Base-by-base conservation (phyloP, 1,140 invertebrate genomes). In the Pararge aegeria region DNA sequence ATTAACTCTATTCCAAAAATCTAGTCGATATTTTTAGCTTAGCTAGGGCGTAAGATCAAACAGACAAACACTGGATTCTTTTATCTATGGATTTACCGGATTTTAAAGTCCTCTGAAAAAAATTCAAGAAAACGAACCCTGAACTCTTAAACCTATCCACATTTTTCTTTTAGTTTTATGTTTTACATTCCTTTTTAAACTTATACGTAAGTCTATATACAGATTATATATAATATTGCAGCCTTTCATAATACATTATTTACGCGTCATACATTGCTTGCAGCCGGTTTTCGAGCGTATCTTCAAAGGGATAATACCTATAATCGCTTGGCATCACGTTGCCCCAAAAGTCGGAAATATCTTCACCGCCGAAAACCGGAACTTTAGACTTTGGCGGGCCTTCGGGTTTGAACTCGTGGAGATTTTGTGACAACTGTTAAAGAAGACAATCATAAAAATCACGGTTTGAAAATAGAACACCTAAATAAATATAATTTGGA, bases 181-280 rank as follows among this genome's bases (percentile, higher is more conserved):
- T n/a, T n/a, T n/a, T n/a, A n/a, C n/a, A n/a, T n/a, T n/a, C n/a
- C n/a, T n/a, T n/a, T n/a, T n/a, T n/a, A n/a, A n/a, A 42, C 38
- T 42, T 42, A 42, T 18, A 18, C 15, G 10, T 18, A 42, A 2
- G 38, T 46, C 18, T 46, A 20, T 46, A 46, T 46, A 21, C 20
- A 46, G 0, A 21, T 20, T 20, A 15, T 20, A n/a, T 46, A 46
- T 20, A 24, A n/a, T 46, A 46, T 46, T 21, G 44, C 44, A 20
- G 44, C 44, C 44, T 20, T 46, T 44, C 3, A 20, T 12, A 20
- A 12, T 46, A 21, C 7, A n/a, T 46, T 46, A 21, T 21, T 46
- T 46, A 46, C 12, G 20, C 18, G 20, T 46, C 44, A 21, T 46
- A 46, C 18, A 46, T 24, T 12, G 44, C 44, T n/a, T 46, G 44